Evolutionary conservation across 1,140 invertebrate genomes (phyloP).

Genomic region (Hyposmocoma kahamanoa): DNA sequence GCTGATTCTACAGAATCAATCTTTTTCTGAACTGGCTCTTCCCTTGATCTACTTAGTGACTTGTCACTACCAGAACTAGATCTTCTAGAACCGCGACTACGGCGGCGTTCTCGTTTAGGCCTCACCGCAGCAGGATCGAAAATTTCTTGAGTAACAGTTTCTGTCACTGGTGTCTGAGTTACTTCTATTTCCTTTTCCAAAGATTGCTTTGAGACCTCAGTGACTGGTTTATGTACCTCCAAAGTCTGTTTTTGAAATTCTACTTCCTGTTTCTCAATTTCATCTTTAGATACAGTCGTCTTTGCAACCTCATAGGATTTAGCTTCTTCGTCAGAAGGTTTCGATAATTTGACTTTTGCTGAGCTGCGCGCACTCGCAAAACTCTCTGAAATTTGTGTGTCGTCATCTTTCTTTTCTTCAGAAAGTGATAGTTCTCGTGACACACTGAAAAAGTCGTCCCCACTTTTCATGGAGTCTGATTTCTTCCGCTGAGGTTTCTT

Average conservation of each 20-base stretch:
- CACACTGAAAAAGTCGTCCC: slow-evolving; percentile 75
- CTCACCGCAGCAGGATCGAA: slow-evolving; percentile 34
- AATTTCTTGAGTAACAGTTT: no score
- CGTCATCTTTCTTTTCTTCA: slow-evolving; percentile 63
- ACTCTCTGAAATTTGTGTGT: slow-evolving; percentile 69
- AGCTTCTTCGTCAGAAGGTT: slow-evolving; percentile 37
- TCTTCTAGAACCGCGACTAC: slow-evolving; percentile 58
- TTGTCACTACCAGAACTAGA: slow-evolving; percentile 67
- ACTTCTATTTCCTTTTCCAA: no score
- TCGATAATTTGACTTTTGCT: slow-evolving; percentile 45
- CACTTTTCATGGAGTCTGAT: slow-evolving; percentile 73
- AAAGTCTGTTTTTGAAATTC: no score
- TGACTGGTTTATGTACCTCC: no score
- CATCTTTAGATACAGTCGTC: slow-evolving; percentile 44
- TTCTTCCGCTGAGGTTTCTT: slow-evolving; percentile 68
- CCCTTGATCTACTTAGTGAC: slow-evolving; percentile 46
- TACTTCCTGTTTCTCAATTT: no score
- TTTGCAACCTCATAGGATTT: slow-evolving; percentile 38
- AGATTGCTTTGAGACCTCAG: no score
- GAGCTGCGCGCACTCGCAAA: slow-evolving; percentile 77
- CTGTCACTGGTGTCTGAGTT: slow-evolving; percentile 20
- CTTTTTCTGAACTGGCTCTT: slow-evolving; percentile 21
- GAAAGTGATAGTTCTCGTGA: slow-evolving; percentile 62
- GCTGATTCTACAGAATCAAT: neutral
- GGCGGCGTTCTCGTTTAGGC: slow-evolving; percentile 44